phyloP scores from a whole-genome alignment of 2,797 vertebrate genomes.

The Momotus momota region DNA sequence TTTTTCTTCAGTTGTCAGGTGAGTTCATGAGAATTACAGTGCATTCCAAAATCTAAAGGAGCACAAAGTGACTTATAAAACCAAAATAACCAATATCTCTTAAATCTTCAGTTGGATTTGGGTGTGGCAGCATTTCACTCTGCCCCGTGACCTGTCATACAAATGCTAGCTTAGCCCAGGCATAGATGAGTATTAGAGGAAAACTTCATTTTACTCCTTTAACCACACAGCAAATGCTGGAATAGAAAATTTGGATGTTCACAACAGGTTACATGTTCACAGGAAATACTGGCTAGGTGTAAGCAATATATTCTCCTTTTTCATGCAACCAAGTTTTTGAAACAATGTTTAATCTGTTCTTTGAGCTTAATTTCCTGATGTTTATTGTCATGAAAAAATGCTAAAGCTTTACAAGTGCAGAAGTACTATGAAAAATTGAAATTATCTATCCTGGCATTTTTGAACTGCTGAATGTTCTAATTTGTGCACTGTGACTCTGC shows the following conservation, averaged over 20 bases:
- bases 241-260: not conserved
- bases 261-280: rapidly evolving
- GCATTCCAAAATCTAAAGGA: not conserved
- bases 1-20: not conserved
- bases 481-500: conserved; percentile 2
- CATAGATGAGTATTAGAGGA: not conserved
- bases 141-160: not conserved
- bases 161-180: not conserved
- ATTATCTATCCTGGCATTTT: not conserved
- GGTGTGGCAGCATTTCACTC: not conserved
- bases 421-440: conserved; percentile 15
- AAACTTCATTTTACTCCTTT: not conserved
- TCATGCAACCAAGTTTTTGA: not conserved
- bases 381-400: not conserved
- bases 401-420: not conserved
- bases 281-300: not conserved
- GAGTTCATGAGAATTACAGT: not conserved
- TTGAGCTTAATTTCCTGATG: not conserved
- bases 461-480: not conserved
- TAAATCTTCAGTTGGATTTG: not conserved
- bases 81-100: not conserved
- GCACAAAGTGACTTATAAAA: not conserved
- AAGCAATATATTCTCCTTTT: not conserved
- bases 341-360: not conserved
- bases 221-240: not conserved